Evolutionary conservation across 2,113 vertebrate species (phyloP), one percentile per base, ranked within the genome.

Genomic region (Amphiprion ocellaris): DNA sequence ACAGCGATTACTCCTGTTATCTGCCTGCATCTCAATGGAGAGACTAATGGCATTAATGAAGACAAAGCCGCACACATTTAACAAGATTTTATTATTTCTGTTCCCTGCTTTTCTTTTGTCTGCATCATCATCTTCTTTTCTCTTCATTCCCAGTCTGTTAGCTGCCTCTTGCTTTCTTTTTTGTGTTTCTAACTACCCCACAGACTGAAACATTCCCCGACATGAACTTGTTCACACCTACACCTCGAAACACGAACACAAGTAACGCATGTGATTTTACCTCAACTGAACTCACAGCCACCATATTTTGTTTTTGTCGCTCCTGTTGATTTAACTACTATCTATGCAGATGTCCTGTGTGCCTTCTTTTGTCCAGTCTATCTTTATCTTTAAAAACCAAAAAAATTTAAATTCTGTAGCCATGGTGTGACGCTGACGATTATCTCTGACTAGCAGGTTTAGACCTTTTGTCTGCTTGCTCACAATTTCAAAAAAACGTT

Each of bases 1-100:
- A 64, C 80, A 72, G 53, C 8, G 50, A 44, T 39, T 79, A 56
- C 63, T 74, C 79, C 79, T 84, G 73, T 58, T 68, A 46, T 70
- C 67, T 61, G 21, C 30, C 55, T 39, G 12, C 50, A 3, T 60
- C 75, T 77, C 72, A 67, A 28, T 77, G 77, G 41, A 72, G 26
- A 44, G 28, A 58, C 23, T 41, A 14, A 61, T 0, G n/a, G 26
- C 63, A 19, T 65, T 60, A 64, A 79, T 61, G 4, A 60, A 71
- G 82, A 83, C 58, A 77, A 58, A 76, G 24, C 24, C 21, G 4
- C 21, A 55, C 17, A 44, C 33, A 16, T 26, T 73, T 47, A 37
- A 26, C 15, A 39, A 19, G 52, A 62, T 58, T 6, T 8, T 0
- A 10, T 0, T 19, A 14, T 54, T 19, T 53, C 21, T 17, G 15